Percentiles rank a stretch among this genome's conserved stretches.
These are phyloP conservation scores for Anadara kagoshimensis DNA, from an alignment of 1,140 invertebrate genomes.

Conservation along the genomic window DNA sequence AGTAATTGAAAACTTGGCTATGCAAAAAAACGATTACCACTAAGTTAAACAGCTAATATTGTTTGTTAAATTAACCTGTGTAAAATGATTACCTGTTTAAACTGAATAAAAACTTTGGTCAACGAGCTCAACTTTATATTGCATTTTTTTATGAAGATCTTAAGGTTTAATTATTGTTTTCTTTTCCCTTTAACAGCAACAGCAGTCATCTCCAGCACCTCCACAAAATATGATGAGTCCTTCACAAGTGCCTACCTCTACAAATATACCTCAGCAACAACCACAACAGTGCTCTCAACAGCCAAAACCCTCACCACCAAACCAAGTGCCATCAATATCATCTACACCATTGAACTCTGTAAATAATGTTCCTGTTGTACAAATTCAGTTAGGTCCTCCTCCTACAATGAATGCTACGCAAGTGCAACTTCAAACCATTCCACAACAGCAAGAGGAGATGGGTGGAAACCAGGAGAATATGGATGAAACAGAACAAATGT, in stretches of 20 bases:
- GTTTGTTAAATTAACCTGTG: too few species aligned
- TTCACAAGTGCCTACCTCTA: constrained; percentile 27
- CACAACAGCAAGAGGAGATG: constrained; percentile 3
- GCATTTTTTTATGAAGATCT: too few species aligned
- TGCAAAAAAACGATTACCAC: too few species aligned
- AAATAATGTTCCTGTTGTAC: constrained; percentile 32
- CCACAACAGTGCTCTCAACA: constrained; percentile 28
- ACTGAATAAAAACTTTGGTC: too few species aligned
- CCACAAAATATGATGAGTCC: constrained; percentile 38
- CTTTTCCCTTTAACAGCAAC: constrained; percentile 7
- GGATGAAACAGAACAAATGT: constrained; percentile 19
- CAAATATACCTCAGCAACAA: constrained; percentile 29
- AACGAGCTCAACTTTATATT: too few species aligned
- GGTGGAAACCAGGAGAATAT: constrained; percentile 7
- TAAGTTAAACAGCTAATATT: too few species aligned
- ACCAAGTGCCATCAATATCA: constrained; percentile 7
- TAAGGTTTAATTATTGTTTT: not conserved
- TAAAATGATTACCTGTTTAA: too few species aligned
- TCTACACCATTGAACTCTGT: constrained; percentile 3
- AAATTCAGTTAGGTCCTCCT: constrained; percentile 20
- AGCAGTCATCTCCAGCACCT: constrained; percentile 17
- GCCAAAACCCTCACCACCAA: constrained; percentile 2
- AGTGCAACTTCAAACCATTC: not conserved
- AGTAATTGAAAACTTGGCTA: too few species aligned
- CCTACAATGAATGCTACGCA: constrained; percentile 4